Conservation (phyloP, 2,888 invertebrate genomes). For the Agrotis puta region DNA sequence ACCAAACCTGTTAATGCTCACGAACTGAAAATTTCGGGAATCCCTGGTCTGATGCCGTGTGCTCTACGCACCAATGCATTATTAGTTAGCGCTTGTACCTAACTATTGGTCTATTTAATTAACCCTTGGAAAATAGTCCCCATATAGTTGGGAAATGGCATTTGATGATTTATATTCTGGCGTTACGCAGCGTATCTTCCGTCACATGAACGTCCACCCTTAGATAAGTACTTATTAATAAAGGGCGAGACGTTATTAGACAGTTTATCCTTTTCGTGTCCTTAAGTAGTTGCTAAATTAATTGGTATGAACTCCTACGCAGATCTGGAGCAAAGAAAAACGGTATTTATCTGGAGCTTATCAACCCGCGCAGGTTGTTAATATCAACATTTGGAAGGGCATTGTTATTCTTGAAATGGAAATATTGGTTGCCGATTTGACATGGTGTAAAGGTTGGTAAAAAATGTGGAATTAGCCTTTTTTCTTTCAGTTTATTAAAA, state of each 20-base stretch:
- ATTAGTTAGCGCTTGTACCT: too few species aligned
- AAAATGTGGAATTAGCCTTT: not conserved
- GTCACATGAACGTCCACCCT: not conserved
- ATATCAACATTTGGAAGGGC: not conserved
- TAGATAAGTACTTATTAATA: not conserved
- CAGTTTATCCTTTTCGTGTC: not conserved
- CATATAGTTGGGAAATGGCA: too few species aligned
- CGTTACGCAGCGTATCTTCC: not conserved
- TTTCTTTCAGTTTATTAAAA: slow-evolving; percentile 7
- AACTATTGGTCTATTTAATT: too few species aligned
- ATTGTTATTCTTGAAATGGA: slow-evolving; percentile 17
- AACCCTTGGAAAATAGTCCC: too few species aligned
- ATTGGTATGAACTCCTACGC: slow-evolving; percentile 10
- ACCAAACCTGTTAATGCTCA: too few species aligned
- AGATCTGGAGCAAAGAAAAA: not conserved
- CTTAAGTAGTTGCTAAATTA: slow-evolving; percentile 12
- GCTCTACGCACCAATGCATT: not conserved
- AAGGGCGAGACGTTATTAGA: not conserved
- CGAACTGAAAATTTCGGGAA: too few species aligned
- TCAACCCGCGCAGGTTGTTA: not conserved
- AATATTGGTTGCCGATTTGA: not conserved
- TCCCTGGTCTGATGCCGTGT: too few species aligned
- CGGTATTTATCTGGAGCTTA: slow-evolving; percentile 18
- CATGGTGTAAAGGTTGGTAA: not conserved
- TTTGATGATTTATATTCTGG: too few species aligned